phyloP scores from a whole-genome alignment of 2,888 invertebrate species.

The Rotaria magnacalcarata region DNA sequence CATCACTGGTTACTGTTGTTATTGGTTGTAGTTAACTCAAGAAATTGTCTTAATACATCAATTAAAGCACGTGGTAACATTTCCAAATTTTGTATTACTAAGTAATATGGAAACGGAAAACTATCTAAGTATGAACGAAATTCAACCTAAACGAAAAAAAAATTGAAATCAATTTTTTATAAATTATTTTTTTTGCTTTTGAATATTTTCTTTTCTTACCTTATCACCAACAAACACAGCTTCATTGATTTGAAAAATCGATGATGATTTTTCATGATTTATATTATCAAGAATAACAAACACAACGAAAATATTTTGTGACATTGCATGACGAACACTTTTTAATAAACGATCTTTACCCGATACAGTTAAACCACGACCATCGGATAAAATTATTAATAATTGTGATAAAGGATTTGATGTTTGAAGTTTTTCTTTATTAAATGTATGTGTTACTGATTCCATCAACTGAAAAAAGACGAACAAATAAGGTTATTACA shows the following conservation, averaged over 20 bases:
- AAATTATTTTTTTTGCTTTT: background rate
- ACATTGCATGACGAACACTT: conserved; percentile 74
- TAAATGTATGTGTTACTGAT: conserved; percentile 30
- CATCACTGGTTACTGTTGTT: conserved; percentile 13
- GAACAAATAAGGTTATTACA: too few species aligned
- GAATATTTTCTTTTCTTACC: background rate
- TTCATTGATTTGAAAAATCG: conserved; percentile 22
- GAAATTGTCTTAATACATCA: conserved; percentile 95
- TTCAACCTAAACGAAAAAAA: conserved; percentile 22
- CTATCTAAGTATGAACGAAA: conserved; percentile 82
- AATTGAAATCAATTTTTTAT: background rate
- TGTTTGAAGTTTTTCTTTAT: conserved; percentile 2
- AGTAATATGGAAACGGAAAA: conserved; percentile 96
- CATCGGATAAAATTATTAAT: conserved; percentile 86
- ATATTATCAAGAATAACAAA: conserved; percentile 87
- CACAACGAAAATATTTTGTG: conserved; percentile 81
- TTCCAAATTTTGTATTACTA: conserved; percentile 81
- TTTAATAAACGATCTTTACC: conserved; percentile 73
- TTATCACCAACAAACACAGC: conserved; percentile 21
- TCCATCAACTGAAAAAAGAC: conserved; percentile 27
- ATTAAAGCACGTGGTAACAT: conserved; percentile 82
- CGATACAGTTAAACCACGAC: conserved; percentile 70
- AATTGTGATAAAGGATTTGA: conserved; percentile 66
- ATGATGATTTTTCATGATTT: background rate
- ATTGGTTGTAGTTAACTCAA: conserved; percentile 68